Percentiles rank a stretch among this genome's conserved stretches.
Evolutionary conservation across 2,113 vertebrate genomes (phyloP).

Genomic region (Hirundichthys speculiger): DNA sequence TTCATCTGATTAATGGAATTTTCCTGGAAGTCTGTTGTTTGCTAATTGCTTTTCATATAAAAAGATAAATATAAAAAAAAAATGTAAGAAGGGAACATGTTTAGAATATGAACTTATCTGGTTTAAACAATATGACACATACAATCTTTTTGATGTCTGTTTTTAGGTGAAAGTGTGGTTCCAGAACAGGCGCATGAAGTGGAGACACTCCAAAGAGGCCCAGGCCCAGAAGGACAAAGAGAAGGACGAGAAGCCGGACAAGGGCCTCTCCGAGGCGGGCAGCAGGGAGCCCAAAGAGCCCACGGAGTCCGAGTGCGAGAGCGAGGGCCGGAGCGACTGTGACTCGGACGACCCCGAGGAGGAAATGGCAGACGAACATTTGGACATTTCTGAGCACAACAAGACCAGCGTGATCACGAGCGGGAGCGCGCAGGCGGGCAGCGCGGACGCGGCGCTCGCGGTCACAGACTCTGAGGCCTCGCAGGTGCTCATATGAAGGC

Average conservation of each 20-base stretch:
- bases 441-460: constrained; percentile 48
- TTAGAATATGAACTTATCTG: background rate
- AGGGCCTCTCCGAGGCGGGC: constrained; percentile 64
- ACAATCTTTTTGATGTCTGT: background rate
- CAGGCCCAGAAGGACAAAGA: constrained; percentile 98
- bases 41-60: background rate
- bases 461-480: constrained; percentile 64
- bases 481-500: constrained; percentile 70
- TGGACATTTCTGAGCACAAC: constrained; percentile 84
- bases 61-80: background rate
- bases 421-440: constrained; percentile 63
- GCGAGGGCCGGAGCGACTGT: constrained; percentile 89
- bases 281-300: constrained; percentile 80
- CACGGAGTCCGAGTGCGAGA: constrained; percentile 88
- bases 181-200: constrained; percentile 98
- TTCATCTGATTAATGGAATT: background rate
- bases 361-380: constrained; percentile 80
- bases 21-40: background rate
- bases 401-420: constrained; percentile 86
- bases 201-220: constrained; percentile 97
- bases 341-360: constrained; percentile 88
- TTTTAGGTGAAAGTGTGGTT: constrained; percentile 96
- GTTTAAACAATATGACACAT: no score
- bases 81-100: background rate
- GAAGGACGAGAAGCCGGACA: constrained; percentile 83